Evolutionary conservation across 1,140 invertebrate genomes (phyloP).

Genomic region (Alviniconcha marisindica): DNA sequence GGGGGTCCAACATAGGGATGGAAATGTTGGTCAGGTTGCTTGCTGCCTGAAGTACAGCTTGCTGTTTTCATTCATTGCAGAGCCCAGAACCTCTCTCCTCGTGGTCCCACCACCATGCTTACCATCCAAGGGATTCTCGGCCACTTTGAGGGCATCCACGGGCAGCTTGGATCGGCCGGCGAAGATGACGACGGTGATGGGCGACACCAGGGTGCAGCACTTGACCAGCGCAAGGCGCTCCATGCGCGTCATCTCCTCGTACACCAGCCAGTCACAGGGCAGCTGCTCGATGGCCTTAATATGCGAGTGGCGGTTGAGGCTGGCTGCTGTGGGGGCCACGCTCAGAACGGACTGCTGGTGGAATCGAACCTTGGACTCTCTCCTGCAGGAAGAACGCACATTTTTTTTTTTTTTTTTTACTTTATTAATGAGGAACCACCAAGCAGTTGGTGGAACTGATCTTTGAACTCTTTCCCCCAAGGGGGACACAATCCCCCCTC

Average conservation of each 20-base stretch:
- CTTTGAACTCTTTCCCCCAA: too few relatives aligned
- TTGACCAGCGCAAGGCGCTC: conserved; percentile 78
- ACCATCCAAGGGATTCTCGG: conserved; percentile 38
- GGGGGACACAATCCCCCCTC: too few relatives aligned
- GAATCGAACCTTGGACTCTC: conserved; percentile 85
- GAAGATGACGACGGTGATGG: conserved; percentile 88
- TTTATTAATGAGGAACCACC: neutral
- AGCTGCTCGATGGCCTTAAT: conserved; percentile 77
- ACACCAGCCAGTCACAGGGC: conserved; percentile 89
- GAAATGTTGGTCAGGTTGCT: too few relatives aligned
- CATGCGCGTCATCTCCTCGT: conserved; percentile 86
- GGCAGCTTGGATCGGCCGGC: conserved; percentile 84
- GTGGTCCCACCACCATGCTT: too few relatives aligned
- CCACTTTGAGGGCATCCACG: conserved; percentile 79
- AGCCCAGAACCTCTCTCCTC: too few relatives aligned
- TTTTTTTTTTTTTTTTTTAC: too few relatives aligned
- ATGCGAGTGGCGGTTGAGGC: conserved; percentile 63
- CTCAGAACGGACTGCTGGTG: conserved; percentile 86
- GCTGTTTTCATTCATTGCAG: too few relatives aligned
- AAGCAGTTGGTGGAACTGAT: too few relatives aligned
- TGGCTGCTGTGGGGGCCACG: conserved; percentile 53
- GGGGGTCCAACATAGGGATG: too few relatives aligned
- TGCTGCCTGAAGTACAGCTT: too few relatives aligned
- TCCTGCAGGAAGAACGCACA: conserved; percentile 75
- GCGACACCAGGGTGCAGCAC: conserved; percentile 86